These are phyloP conservation scores for Encarsia formosa DNA, from an alignment of 2,888 invertebrate species.

Conservation along the genomic window DNA sequence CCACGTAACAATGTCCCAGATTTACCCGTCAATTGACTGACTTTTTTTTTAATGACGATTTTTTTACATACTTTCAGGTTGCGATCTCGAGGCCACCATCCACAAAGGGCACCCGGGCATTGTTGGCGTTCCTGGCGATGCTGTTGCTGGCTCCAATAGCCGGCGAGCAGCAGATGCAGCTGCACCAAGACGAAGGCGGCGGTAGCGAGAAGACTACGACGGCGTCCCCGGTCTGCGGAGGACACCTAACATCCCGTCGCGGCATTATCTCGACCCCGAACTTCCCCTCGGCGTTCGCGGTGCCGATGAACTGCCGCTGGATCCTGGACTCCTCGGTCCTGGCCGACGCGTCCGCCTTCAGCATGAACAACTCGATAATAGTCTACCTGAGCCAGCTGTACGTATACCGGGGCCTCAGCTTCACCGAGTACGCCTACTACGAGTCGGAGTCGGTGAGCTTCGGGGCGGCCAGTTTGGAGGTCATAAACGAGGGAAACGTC, in stretches of 20 bases:
- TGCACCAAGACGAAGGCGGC: conserved; percentile 4
- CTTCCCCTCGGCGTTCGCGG: conserved; percentile 76
- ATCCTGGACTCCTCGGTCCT: conserved; percentile 71
- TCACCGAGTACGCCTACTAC: conserved; percentile 74
- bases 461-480: conserved; percentile 64
- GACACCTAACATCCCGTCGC: conserved; percentile 60
- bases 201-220: background rate
- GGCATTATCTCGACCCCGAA: conserved; percentile 79
- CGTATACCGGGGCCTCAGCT: conserved; percentile 71
- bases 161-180: conserved; percentile 6
- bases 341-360: background rate
- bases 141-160: background rate
- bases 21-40: no score
- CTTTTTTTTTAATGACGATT: no score
- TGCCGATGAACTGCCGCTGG: conserved; percentile 84
- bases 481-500: conserved; percentile 71
- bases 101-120: no score
- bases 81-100: no score
- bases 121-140: conserved; percentile 7
- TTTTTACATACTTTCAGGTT: no score
- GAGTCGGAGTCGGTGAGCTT: conserved; percentile 63
- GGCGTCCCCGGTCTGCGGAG: conserved; percentile 58
- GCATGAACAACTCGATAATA: conserved; percentile 66
- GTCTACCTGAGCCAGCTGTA: conserved; percentile 86
- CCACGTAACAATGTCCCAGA: no score